These are phyloP conservation scores for Parnassius mnemosyne DNA, from an alignment of 2,888 invertebrate genomes.

Conservation along the genomic window DNA sequence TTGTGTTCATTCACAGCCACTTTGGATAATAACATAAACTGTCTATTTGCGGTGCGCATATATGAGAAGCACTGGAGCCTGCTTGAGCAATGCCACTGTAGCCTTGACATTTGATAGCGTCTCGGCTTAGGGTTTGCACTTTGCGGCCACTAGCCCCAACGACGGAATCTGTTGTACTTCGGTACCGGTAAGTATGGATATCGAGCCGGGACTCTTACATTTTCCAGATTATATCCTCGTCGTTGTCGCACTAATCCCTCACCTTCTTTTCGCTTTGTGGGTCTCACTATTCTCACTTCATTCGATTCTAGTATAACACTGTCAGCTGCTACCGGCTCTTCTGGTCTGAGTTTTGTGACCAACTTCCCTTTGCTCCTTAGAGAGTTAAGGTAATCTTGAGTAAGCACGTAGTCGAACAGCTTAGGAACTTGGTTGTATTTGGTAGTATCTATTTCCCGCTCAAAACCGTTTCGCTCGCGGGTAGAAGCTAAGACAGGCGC, in stretches of 20 bases:
- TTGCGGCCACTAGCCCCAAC: constrained; percentile 68
- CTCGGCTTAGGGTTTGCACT: constrained; percentile 36
- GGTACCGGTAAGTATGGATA: constrained; percentile 73
- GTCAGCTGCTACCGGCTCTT: constrained; percentile 64
- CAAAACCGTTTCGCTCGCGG: constrained; percentile 65
- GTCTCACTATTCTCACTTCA: constrained; percentile 60
- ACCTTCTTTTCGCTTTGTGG: constrained; percentile 47
- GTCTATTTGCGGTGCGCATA: constrained; percentile 45
- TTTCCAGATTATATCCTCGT: constrained; percentile 74
- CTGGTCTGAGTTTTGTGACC: constrained; percentile 60
- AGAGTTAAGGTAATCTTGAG: constrained; percentile 51
- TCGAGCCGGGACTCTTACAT: constrained; percentile 72
- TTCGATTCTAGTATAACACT: constrained; percentile 72
- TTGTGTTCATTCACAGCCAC: constrained; percentile 74
- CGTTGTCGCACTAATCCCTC: constrained; percentile 60
- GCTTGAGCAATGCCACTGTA: constrained; percentile 52
- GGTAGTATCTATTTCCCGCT: constrained; percentile 65
- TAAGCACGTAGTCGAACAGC: constrained; percentile 59
- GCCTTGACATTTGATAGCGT: constrained; percentile 70
- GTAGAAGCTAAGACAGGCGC: constrained; percentile 44
- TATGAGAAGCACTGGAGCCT: constrained; percentile 47
- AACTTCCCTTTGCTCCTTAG: constrained; percentile 68
- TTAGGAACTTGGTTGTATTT: constrained; percentile 63
- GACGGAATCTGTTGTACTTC: constrained; percentile 67
- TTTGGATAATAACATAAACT: constrained; percentile 58